Evolutionary conservation across 1,140 invertebrate species (phyloP).

Genomic region (Drosophila tropicalis): DNA sequence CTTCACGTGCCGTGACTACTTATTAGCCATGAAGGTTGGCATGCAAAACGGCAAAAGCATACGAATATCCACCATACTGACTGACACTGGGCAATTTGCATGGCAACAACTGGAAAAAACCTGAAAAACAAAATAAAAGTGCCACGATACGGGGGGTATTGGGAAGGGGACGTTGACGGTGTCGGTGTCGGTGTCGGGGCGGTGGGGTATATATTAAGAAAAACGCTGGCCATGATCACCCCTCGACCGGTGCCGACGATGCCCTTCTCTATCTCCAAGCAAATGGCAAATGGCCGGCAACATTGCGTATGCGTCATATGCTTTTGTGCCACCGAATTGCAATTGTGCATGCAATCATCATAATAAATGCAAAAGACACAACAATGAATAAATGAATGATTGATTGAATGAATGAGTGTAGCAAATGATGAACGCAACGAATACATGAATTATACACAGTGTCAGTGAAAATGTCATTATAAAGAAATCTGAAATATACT

Average conservation of each 20-base stretch:
- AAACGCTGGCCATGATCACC: constrained; percentile 42
- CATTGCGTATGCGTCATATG: constrained; percentile 62
- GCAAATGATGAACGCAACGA: constrained; percentile 1
- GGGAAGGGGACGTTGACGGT: too few species aligned
- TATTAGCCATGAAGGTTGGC: constrained; percentile 73
- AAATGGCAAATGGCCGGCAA: constrained; percentile 14
- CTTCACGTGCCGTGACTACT: constrained; percentile 73
- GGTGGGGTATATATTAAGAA: not conserved
- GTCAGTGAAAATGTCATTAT: not conserved
- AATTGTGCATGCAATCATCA: constrained; percentile 49
- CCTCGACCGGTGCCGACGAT: not conserved
- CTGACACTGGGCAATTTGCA: constrained; percentile 48
- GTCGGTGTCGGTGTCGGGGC: too few species aligned
- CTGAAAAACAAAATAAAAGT: constrained; percentile 7
- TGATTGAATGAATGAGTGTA: constrained; percentile 1
- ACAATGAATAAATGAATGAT: constrained; percentile 1
- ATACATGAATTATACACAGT: too few species aligned
- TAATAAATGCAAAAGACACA: constrained; percentile 4
- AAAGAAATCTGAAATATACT: too few species aligned
- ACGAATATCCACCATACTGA: constrained; percentile 24
- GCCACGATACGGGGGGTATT: too few species aligned
- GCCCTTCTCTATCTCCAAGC: too few species aligned
- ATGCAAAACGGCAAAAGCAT: constrained; percentile 32
- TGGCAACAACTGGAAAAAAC: constrained; percentile 33
- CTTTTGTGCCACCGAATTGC: constrained; percentile 46